These are phyloP conservation scores for Aphelenchoides avenae DNA, from an alignment of 1,140 invertebrate genomes.

Conservation along the genomic window DNA sequence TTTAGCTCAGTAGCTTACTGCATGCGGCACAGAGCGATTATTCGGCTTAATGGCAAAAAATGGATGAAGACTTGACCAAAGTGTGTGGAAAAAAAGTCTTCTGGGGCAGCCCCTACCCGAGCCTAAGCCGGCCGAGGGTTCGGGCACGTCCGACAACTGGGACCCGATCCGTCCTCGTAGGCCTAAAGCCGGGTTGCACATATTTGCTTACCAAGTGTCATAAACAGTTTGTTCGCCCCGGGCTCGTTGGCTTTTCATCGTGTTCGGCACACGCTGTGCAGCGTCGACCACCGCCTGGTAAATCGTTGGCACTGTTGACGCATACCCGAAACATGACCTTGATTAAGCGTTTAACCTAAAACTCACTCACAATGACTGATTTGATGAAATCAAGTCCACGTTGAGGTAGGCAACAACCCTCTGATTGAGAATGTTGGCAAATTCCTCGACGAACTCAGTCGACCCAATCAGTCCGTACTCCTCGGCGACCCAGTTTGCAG, in stretches of 20 bases:
- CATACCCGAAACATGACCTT: too few species aligned
- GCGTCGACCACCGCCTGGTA: constrained; percentile 45
- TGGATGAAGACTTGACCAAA: too few species aligned
- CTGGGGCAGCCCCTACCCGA: too few species aligned
- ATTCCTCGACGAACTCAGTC: constrained; percentile 55
- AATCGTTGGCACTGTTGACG: constrained; percentile 43
- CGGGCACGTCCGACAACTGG: too few species aligned
- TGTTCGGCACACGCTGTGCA: constrained; percentile 48
- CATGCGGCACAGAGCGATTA: too few species aligned
- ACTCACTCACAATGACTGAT: constrained; percentile 47
- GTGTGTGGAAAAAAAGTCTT: too few species aligned
- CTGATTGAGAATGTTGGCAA: constrained; percentile 37
- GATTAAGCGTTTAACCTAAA: too few species aligned
- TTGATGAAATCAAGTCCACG: constrained; percentile 48
- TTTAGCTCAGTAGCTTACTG: too few species aligned
- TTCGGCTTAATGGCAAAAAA: too few species aligned
- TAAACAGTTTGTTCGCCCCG: constrained; percentile 52
- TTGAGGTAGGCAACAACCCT: constrained; percentile 54
- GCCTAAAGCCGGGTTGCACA: too few species aligned
- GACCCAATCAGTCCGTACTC: constrained; percentile 61
- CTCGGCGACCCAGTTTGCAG: constrained; percentile 64
- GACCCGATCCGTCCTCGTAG: too few species aligned
- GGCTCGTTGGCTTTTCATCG: constrained; percentile 37
- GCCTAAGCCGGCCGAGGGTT: too few species aligned
- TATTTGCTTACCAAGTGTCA: constrained; percentile 53